Evolutionary conservation across 2,113 vertebrate species (phyloP).

Genomic region (cattle (Bos taurus)): DNA sequence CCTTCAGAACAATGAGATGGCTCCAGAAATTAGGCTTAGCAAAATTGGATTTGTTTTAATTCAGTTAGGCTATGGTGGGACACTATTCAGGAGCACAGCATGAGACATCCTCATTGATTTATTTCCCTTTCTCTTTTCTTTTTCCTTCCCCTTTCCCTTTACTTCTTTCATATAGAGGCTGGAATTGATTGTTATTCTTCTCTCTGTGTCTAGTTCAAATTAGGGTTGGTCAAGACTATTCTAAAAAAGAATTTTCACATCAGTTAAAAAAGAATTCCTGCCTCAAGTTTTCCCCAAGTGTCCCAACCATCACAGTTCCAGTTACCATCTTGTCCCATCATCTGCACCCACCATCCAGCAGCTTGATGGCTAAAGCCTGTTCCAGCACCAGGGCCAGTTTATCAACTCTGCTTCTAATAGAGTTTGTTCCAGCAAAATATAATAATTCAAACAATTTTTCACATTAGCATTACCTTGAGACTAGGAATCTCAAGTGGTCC

Average conservation of each 20-base stretch:
- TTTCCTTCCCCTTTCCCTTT: background rate
- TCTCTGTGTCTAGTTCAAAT: constrained; percentile 23
- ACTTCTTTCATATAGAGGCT: background rate
- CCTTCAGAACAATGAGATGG: background rate
- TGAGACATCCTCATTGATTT: background rate
- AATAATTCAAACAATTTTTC: background rate
- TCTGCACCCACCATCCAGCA: background rate
- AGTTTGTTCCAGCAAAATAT: background rate
- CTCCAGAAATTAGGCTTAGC: background rate
- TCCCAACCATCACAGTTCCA: background rate
- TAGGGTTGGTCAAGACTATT: background rate
- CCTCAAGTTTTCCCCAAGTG: background rate
- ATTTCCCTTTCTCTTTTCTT: background rate
- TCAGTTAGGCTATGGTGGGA: fast-evolving
- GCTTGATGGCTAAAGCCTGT: background rate
- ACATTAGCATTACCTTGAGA: background rate
- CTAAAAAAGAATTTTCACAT: background rate
- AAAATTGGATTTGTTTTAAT: background rate
- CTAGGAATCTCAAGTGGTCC: background rate
- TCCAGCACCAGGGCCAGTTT: background rate
- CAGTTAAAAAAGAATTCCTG: background rate
- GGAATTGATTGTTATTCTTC: background rate
- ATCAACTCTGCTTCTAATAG: background rate
- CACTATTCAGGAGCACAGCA: fast-evolving
- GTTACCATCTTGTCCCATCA: background rate